phyloP scores from a whole-genome alignment of 2,797 vertebrate genomes.

The Macropodus opercularis region DNA sequence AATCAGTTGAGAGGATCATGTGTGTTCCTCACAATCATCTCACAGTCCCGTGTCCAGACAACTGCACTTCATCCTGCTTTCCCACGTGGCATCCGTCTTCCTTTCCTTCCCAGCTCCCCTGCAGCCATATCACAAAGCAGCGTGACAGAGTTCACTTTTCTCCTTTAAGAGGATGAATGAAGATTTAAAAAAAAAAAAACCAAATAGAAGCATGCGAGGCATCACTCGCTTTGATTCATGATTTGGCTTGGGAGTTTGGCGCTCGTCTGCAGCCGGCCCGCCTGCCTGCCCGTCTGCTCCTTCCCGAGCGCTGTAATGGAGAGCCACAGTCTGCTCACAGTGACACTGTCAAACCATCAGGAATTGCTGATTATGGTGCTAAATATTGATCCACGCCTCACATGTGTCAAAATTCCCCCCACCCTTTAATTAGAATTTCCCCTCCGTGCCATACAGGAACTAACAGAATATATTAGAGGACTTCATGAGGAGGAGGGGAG shows the following conservation, averaged over 20 bases:
- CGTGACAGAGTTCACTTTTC: constrained; percentile 84
- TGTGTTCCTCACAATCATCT: constrained; percentile 69
- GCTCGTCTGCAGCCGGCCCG: constrained; percentile 73
- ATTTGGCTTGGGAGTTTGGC: constrained; percentile 80
- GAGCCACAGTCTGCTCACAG: constrained; percentile 85
- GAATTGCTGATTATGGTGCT: constrained; percentile 97
- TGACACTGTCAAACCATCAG: constrained; percentile 94
- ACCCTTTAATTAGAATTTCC: constrained; percentile 98
- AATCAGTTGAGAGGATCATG: constrained; percentile 34
- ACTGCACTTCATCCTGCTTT: constrained; percentile 69
- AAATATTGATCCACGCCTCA: constrained; percentile 99
- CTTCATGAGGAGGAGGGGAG: constrained; percentile 87
- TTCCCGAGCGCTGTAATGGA: constrained; percentile 84
- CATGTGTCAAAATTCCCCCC: constrained; percentile 98
- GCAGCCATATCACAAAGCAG: constrained; percentile 61
- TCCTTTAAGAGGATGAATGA: constrained; percentile 89
- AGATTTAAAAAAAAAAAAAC: constrained; percentile 91
- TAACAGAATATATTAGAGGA: constrained; percentile 93
- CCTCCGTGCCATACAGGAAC: constrained; percentile 90
- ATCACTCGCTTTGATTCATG: constrained; percentile 91
- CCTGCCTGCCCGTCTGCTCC: constrained; percentile 42
- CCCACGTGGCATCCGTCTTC: constrained; percentile 61
- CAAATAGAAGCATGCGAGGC: constrained; percentile 87
- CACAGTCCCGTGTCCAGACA: constrained; percentile 62
- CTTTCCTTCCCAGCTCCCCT: constrained; percentile 58